Percentiles rank a stretch among this genome's conserved stretches.
Conservation (phyloP, 2,797 vertebrate species). For the Siniperca scherzeri region DNA sequence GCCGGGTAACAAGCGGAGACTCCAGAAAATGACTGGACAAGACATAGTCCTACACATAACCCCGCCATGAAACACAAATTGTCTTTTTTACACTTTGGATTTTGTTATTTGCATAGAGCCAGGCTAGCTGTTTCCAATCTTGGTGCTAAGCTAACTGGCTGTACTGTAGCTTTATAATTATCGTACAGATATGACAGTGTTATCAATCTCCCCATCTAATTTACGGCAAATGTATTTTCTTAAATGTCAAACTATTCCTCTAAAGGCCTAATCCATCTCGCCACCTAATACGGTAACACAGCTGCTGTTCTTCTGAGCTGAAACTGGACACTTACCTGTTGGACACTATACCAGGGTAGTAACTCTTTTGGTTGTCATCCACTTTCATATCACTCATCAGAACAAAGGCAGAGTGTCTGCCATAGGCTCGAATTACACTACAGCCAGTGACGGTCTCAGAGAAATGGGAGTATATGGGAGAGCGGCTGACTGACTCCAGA, state of each 20-base stretch:
- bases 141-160: not conserved
- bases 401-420: conserved; percentile 88
- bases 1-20: not conserved
- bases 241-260: not conserved
- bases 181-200: not conserved
- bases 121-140: not conserved
- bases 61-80: too few relatives aligned
- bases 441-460: conserved; percentile 94
- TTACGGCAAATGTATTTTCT: not conserved
- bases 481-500: conserved; percentile 96
- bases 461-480: conserved; percentile 98
- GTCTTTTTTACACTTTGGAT: not conserved
- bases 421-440: conserved; percentile 94
- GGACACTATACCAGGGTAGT: conserved; percentile 91
- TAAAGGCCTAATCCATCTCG: not conserved
- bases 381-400: conserved; percentile 89
- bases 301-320: conserved; percentile 41
- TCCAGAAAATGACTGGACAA: too few relatives aligned
- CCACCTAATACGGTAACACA: not conserved
- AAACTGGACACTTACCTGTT: conserved; percentile 90
- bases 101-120: not conserved
- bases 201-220: not conserved
- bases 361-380: conserved; percentile 94
- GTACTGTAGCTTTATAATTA: not conserved
- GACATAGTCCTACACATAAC: too few relatives aligned